Evolutionary conservation across 2,888 invertebrate species (phyloP), one percentile per base, ranked within the genome.

Genomic region (Hypomecis atomaria): DNA sequence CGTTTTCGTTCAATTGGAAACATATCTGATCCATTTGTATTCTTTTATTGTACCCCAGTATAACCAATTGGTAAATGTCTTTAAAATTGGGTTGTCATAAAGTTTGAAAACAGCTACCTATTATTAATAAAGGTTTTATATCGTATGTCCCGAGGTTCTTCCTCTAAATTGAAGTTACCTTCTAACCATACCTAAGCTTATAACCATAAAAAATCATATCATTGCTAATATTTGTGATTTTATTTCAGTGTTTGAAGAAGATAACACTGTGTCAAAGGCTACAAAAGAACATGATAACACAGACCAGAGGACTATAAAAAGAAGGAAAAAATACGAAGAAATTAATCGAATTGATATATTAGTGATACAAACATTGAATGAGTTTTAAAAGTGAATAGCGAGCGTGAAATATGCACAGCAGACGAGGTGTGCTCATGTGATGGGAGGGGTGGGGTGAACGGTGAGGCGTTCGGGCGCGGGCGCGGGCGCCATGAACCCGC

Each of bases 401-500:
- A 79, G 71, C 53, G 74, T 78, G 80, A 82, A 23, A 75, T 82
- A 81, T 83, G 81, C 72, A 82, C 75, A 79, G 79, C 73, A 74
- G 83, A 87, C 75, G 81, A 76, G 77, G 82, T 76, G 82, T 84
- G 85, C 78, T 83, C 65, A 77, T 89, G 93, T 90, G 88, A 90
- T 89, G 90, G 91, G 92, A 78, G 92, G 91, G 84, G 92, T 89
- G 86, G 90, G 93, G 91, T 93, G 91, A 92, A 87, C 84, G 79
- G 86, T 87, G 87, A 86, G 88, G 90, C 88, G 93, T 93, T 92
- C 93, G 87, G 89, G 88, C 88, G 87, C 93, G 88, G 89, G 88
- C 88, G 88, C 85, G 87, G 90, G 93, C 93, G 94, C 90, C 89
- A 94, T 94, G 94, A 94, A 94, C 93, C 94, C 94, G 88, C 94